phyloP scores from a whole-genome alignment of 2,888 invertebrate species.

The Eilema caniola region DNA sequence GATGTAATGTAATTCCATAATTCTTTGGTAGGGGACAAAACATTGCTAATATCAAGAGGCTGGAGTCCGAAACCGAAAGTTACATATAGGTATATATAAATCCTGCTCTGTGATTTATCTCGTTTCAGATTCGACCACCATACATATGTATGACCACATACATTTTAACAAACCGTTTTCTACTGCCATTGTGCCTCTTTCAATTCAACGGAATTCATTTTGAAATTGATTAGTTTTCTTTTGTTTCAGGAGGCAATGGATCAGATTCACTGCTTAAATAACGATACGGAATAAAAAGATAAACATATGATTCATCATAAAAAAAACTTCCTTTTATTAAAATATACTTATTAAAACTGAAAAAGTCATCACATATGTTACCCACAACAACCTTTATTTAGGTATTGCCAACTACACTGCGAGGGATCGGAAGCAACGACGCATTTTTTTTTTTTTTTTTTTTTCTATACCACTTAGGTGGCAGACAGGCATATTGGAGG shows the following conservation, averaged over 20 bases:
- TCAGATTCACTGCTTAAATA: neutral
- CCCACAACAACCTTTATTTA: no score
- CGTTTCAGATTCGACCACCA: constrained; percentile 68
- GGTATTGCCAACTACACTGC: no score
- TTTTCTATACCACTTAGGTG: no score
- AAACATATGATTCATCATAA: neutral
- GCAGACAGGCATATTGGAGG: no score
- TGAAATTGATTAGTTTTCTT: constrained; percentile 57
- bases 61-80: constrained; percentile 71
- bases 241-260: constrained; percentile 51
- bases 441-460: no score
- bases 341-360: no score
- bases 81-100: constrained; percentile 71
- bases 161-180: constrained; percentile 68
- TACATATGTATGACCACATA: constrained; percentile 67
- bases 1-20: constrained; percentile 26
- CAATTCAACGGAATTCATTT: constrained; percentile 59
- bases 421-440: no score
- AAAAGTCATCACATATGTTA: no score
- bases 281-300: neutral
- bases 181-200: constrained; percentile 56
- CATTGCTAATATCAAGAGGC: constrained; percentile 81
- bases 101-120: constrained; percentile 80
- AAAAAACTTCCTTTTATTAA: neutral
- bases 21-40: constrained; percentile 62